These are phyloP conservation scores for Vulpes lagopus DNA, from an alignment of 2,113 vertebrate species.

Conservation along the genomic window DNA sequence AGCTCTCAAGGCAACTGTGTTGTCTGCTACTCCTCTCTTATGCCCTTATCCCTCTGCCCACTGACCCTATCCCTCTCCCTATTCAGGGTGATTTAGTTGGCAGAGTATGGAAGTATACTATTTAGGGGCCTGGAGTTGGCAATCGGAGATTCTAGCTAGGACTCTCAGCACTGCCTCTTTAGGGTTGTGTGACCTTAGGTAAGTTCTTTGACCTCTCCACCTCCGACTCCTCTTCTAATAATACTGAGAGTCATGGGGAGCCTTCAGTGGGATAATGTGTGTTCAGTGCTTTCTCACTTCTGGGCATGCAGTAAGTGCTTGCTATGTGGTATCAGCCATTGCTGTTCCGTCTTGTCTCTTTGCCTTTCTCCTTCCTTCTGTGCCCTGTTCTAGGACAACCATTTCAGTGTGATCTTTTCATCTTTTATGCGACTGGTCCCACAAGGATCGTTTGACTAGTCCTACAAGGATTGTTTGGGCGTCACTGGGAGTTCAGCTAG, in stretches of 20 bases:
- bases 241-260: background rate
- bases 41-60: accelerated
- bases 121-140: background rate
- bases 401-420: accelerated
- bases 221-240: background rate
- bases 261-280: accelerated
- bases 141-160: background rate
- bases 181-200: background rate
- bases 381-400: background rate
- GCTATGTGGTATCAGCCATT: accelerated
- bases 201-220: background rate
- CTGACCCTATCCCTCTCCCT: background rate
- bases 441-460: too few relatives aligned
- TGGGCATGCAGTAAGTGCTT: background rate
- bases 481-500: background rate
- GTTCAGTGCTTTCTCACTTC: background rate
- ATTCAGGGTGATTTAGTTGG: background rate
- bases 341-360: accelerated
- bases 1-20: background rate
- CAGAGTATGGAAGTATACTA: background rate
- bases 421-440: too few relatives aligned
- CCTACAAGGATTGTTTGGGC: background rate
- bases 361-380: background rate
- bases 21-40: background rate
- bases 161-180: background rate